Base-by-base conservation (phyloP, 2,888 invertebrate genomes). In the Alviniconcha strummeri region DNA sequence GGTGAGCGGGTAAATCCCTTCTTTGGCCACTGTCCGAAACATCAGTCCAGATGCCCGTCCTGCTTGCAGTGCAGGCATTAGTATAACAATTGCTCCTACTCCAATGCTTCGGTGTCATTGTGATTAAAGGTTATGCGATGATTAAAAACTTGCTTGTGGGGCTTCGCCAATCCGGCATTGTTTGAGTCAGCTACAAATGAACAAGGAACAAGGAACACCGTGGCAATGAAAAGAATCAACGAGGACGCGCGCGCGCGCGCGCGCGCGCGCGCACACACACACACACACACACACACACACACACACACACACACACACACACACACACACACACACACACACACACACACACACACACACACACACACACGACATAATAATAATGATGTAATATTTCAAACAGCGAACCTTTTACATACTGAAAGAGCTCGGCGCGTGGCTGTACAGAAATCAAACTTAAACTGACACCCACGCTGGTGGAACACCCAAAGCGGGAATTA, bases 251-350 rank as follows among this genome's bases (percentile, higher is more conserved):
- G 72, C 17, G 54, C 9, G 19, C 11, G 56, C 74, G 36, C 72
- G 19, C 74, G 72, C 56, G 56, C 72, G 56, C 71, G 4, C 54
- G 56, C 55, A 71, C 56, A 64, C 71, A 71, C 55, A 64, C 72
- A 56, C 19, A 75, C 52, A 36, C 71, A 69, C 79, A 77, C 55
- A 81, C 77, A 77, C 57, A 81, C 78, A 54, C 75, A 81, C 80
- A 67, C 54, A 82, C 78, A 60, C 55, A 84, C 78, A 84, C 55
- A 80, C 80, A 82, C 54, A 82, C 75, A 71, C 78, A 80, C 80
- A 76, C 36, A 75, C 76, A 75, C 71, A 81, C 82, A 81, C 56
- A 84, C 75, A 85, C 78, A 83, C 78, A 75, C 54, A 79, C 75
- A 72, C 67, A 69, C 57, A 81, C 57, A 82, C 60, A 60, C 60